Base-by-base conservation (phyloP, 2,113 vertebrate genomes). In the Sylvicapra grimmia region DNA sequence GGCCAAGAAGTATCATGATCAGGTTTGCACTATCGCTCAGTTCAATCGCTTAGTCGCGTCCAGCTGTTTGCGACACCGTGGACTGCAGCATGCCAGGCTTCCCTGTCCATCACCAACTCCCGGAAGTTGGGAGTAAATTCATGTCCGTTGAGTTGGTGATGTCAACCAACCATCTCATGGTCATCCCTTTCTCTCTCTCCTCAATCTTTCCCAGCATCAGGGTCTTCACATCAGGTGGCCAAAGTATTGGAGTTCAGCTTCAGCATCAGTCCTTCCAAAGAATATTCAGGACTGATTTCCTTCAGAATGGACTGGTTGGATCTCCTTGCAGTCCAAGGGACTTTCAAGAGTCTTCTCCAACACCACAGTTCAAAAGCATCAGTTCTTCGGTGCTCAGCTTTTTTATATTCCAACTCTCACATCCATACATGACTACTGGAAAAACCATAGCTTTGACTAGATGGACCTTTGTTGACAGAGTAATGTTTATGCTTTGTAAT, bases 41-140 rank as follows among this genome's bases (percentile, higher is more conserved):
- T 40, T 72, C n/a, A 72, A 23, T 72, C 0, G 3, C n/a, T 72
- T 23, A 40, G 19, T 72, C 5, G 0, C 1, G 3, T 72, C 19
- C 68, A 72, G 1, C n/a, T 72, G 5, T 21, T 36, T 72, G n/a
- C 10, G 19, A 40, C n/a, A 40, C 19, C 3, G 0, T 23, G 65
- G 65, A 72, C 65, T 72, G 19, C n/a, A 36, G 19, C n/a, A 36
- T 36, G 65, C n/a, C n/a, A 72, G 65, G 65, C n/a, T n/a, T 72
- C 65, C n/a, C n/a, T 72, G 65, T 72, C n/a, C n/a, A 72, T 72
- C 9, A 72, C 9, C 65, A 72, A 3, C 19, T 72, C 65, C 65
- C 2, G 3, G 5, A 72, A n/a, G n/a, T n/a, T n/a, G n/a, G n/a
- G n/a, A n/a, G 21, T n/a, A 36, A 36, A 72, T 72, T 36, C n/a